Base-by-base conservation (phyloP, 2,888 invertebrate species). In the Eurytoma californica region DNA sequence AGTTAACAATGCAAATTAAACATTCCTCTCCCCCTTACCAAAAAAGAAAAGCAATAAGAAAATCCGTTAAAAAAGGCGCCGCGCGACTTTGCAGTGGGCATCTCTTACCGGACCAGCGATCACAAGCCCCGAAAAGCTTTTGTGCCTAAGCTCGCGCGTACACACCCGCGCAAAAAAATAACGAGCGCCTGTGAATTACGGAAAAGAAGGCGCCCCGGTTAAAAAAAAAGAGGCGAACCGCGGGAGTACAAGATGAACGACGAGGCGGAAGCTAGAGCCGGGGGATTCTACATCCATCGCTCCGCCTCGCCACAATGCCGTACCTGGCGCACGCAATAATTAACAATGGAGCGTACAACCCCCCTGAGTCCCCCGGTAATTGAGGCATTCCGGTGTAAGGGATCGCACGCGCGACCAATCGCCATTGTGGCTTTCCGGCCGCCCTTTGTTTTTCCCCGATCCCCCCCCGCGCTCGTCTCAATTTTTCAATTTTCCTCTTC, bases 401-500 rank as follows among this genome's bases (percentile, higher is more conserved):
- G 16, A 30, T 24, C 16, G 16, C 28, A 60, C 9, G 9, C 28
- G 24, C 61, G 14, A n/a, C 9, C 61, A 53, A 53, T 60, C 51
- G 14, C 49, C 20, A 20, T 9, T 24, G 74, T 18, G 9, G 13
- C 20, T 57, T n/a, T 58, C 16, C 18, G 7, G 14, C 13, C 20
- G n/a, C 24, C 20, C 58, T 74, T 57, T 53, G 53, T 72, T 63
- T 55, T 72, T 51, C 18, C 3, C 9, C 12, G 24, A 24, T 24
- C 63, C 47, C 18, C 0, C 18, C 4, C 3, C 24, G n/a, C 12
- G 9, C 49, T 77, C 57, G 51, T 58, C 66, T 66, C 77, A 24
- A 58, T 66, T 77, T 66, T 77, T 53, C 77, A 77, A 77, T 77
- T 66, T 72, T 72, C 60, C 47, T 65, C 57, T n/a, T 63, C 47